Base-by-base conservation (phyloP, 2,888 invertebrate species). In the Agonopterix alstromeriana region DNA sequence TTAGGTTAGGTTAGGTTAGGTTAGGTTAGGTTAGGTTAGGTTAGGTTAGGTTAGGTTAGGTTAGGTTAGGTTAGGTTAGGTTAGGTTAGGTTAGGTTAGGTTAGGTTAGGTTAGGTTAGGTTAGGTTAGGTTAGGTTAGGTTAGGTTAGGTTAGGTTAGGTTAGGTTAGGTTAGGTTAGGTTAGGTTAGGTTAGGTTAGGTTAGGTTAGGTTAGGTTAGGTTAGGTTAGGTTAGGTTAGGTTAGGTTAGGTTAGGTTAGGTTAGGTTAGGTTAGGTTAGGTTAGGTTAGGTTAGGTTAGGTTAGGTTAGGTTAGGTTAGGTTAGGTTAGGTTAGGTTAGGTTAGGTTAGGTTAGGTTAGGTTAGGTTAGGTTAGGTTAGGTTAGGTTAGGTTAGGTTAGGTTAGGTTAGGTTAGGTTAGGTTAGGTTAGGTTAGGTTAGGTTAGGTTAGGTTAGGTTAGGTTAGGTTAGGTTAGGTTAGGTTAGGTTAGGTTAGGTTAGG, bases 241-340 rank as follows among this genome's bases (percentile, higher is more conserved):
- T 43, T 49, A 49, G 47, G 48, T 46, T 51, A 46, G 48, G 51
- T 46, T 48, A 43, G 44, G 51, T 42, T 48, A 49, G 49, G 51
- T 48, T 51, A 51, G 48, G 48, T 48, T 48, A 51, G 51, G 51
- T 51, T 51, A 51, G 51, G 51, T 43, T 51, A 46, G 48, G 51
- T 48, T 51, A 48, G 48, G 51, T 48, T 51, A 51, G 51, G 51
- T 51, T 51, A 51, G 51, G 51, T 48, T 51, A 51, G 51, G 51
- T 46, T 51, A 48, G 36, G 46, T 38, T 43, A 43, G 38, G 46
- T 43, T 46, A 43, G 40, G 43, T 49, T 46, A 43, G 43, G 49
- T 46, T 46, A 46, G 46, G 43, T 49, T 46, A 43, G 46, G 49
- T 43, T 43, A 46, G 49, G 49, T 47, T 47, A 43, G 49, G 46